Conservation (phyloP, 1,140 invertebrate genomes). For the Neodiprion lecontei region DNA sequence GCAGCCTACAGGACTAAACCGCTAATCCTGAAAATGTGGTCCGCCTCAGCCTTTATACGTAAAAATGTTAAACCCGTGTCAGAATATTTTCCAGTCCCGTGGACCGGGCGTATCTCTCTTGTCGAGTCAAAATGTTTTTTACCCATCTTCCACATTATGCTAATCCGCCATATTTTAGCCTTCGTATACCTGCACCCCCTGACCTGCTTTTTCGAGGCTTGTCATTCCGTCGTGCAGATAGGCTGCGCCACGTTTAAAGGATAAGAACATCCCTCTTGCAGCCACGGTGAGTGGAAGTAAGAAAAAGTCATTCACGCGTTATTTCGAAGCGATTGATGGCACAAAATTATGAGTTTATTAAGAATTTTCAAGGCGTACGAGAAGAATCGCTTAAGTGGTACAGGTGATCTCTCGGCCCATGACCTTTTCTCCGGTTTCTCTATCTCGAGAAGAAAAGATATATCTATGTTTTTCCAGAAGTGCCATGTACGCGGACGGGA, state of each 20-base stretch:
- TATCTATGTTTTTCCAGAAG: background rate
- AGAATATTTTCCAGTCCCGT: conserved; percentile 10
- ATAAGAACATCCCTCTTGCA: conserved; percentile 33
- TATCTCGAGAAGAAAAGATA: background rate
- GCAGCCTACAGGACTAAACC: background rate
- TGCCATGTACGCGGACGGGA: background rate
- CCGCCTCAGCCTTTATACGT: background rate
- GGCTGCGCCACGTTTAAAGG: background rate
- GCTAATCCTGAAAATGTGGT: conserved; percentile 14
- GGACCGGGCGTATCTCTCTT: background rate
- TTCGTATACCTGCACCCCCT: conserved; percentile 25
- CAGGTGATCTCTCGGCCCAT: background rate
- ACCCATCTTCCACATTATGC: conserved; percentile 33
- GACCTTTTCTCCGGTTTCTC: background rate
- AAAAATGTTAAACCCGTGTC: conserved; percentile 6
- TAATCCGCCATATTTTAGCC: conserved; percentile 40
- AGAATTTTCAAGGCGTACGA: background rate
- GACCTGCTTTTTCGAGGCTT: conserved; percentile 33
- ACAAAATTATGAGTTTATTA: background rate
- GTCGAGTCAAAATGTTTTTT: conserved; percentile 14
- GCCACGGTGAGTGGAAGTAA: background rate
- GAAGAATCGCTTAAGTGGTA: no score
- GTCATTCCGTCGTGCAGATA: conserved; percentile 28
- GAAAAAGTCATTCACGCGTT: background rate
- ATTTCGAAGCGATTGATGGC: background rate